Base-by-base conservation (phyloP, 2,797 vertebrate genomes). In the Melanotaenia pygmaea region DNA sequence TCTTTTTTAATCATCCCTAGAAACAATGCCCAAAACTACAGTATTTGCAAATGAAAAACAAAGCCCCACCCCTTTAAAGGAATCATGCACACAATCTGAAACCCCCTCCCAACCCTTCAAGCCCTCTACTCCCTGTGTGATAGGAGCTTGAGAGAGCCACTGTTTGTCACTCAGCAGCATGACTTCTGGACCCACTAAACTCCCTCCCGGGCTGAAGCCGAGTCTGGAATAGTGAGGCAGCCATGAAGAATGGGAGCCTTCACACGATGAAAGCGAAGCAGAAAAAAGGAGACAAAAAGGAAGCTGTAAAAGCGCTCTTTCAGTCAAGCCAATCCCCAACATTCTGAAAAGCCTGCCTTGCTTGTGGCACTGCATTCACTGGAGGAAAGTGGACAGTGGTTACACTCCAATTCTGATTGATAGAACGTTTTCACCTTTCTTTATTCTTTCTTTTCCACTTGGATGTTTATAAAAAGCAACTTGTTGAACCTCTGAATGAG, bases 91-190 rank as follows among this genome's bases (percentile, higher is more conserved):
- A 28, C 24, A 71, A 60, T 63, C 43, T 26, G 12, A 60, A 60
- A 78, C 59, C n/a, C 53, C 6, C 51, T 3, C 20, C 37, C 28
- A 30, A 1, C 35, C 37, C n/a, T 10, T 12, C 35, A 16, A 18
- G 7, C 64, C n/a, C 22, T 38, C 56, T 72, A 9, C 30, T 47
- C 38, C 43, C 64, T 50, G 20, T 37, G 35, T 57, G 66, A 62
- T 40, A 40, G 53, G 73, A 35, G 76, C 63, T 43, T 70, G 71
- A 82, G 81, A 78, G 76, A 86, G 79, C 51, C 67, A 37, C 73
- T 87, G 81, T 89, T 89, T 90, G 85, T 88, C 86, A 83, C 81
- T 83, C 81, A 74, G 74, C 76, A 74, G 80, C 74, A 45, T 88
- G 89, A 86, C 88, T 92, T 84, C 78, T 80, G 73, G 79, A 72